Evolutionary conservation across 2,888 invertebrate genomes (phyloP), one percentile per base, ranked within the genome.

Genomic region (Catotricha subobsoleta): DNA sequence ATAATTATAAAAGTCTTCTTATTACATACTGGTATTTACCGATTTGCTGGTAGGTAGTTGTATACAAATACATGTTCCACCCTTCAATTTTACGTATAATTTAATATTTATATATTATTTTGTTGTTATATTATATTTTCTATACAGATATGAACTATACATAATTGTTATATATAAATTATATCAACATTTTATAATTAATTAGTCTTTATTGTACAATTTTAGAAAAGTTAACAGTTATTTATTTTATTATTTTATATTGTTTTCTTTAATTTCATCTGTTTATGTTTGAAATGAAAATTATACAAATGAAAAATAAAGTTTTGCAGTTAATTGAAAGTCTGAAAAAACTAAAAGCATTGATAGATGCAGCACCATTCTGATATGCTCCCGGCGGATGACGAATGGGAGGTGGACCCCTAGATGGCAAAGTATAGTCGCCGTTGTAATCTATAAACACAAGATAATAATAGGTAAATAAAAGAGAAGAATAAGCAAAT

Each of bases 361-460:
- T 33, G 15, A 18, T 16, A 33, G 33, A 33, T 16, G 33, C 13
- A 15, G 16, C 36, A 15, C 23, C 54, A 54, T 62, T 62, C 54
- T 61, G 61, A 53, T 59, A 61, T 50, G 62, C 62, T 52, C 62
- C 62, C 29, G 62, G 62, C 47, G 61, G 60, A 59, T 62, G 60
- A 51, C 62, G 62, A 51, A 62, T 55, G 35, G 59, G 57, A 49
- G 60, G 55, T 51, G 33, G 33, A n/a, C 33, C 16, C 15, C 42
- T 34, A 21, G 42, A 42, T 38, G 44, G 39, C 31, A 23, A 37
- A 28, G 34, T 37, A 25, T 37, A 44, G 33, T 44, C 44, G 33
- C 44, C 44, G 25, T 40, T 43, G 27, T 43, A 43, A 28, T 43
- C 59, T 55, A 48, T 45, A 52, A 46, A 34, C n/a, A n/a, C n/a